Base-by-base conservation (phyloP, 1,140 invertebrate species). In the Panagrolaimus sp. region DNA sequence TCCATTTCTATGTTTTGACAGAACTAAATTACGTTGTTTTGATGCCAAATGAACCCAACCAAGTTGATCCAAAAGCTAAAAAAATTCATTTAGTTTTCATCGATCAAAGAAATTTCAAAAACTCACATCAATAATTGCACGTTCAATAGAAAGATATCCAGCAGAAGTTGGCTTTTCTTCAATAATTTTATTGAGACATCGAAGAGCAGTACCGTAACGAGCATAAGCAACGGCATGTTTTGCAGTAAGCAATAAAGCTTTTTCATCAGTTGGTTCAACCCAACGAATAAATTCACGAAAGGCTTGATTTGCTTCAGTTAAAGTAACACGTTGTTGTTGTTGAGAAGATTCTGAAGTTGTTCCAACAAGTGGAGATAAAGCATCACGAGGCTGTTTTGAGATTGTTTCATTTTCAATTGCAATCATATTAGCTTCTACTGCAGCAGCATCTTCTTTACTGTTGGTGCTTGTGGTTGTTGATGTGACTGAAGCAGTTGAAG, bases 121-220 rank as follows among this genome's bases (percentile, higher is more conserved):
- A 16, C 31, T 7, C 20, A 72, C 71, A 63, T 72, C 71, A 44
- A 31, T 43, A 46, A 75, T 45, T 16, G 71, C 71, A 9, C 42
- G 68, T 31, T 45, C 23, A 45, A 72, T 72, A 1, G 72, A 25
- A 14, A 66, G 42, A 4, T 51, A 46, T 8, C 31, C n/a, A 9
- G 20, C 71, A 45, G 1, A 20, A 1, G 67, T 43, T 5, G 31
- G 31, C 45, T 66, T 66, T 16, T 94, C 91, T 74, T 95, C 92
- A 51, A 88, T 86, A 70, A 90, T 87, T 80, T 90, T 91, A 25
- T 86, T 79, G 9, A 93, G 82, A 64, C 90, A 86, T 83, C 91
- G 92, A 51, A 91, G 80, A 63, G 90, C 88, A 65, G 90, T 88
- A 0, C 91, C 92, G 84, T 90, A 91, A 64, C 92, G 90, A 72